Conservation (phyloP, 2,113 vertebrate genomes). For the Salminus brasiliensis region DNA sequence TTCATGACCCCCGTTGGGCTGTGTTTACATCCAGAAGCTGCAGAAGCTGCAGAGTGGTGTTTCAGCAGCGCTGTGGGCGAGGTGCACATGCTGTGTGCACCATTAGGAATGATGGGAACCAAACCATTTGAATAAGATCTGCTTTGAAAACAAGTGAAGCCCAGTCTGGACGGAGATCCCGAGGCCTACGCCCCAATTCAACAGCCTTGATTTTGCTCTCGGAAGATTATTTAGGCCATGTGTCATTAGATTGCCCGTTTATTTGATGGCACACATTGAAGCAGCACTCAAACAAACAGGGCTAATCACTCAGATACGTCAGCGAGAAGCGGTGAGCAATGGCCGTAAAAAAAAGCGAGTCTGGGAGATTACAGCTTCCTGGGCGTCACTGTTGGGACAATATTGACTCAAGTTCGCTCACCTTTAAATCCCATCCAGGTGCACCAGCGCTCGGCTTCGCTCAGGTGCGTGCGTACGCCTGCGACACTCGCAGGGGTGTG, state of each 20-base stretch:
- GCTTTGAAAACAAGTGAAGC: background rate
- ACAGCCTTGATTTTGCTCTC: background rate
- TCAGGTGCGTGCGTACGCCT: background rate
- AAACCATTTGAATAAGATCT: background rate
- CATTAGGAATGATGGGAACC: background rate
- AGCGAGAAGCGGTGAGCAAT: background rate
- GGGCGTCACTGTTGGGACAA: background rate
- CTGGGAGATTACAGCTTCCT: background rate
- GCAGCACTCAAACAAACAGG: background rate
- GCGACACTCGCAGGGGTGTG: background rate
- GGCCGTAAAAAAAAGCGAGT: background rate
- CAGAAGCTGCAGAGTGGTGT: background rate
- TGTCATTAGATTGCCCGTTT: background rate
- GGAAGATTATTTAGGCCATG: background rate
- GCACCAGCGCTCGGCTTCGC: background rate
- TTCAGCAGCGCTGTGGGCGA: background rate
- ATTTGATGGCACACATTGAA: background rate
- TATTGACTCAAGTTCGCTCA: background rate
- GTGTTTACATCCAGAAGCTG: background rate
- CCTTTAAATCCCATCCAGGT: constrained; percentile 23
- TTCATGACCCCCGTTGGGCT: background rate
- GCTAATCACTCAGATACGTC: background rate
- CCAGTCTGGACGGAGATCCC: background rate
- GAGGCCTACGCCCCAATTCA: background rate
- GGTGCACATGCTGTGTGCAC: background rate